These are phyloP conservation scores for Sycophila sp. DNA, from an alignment of 1,140 invertebrate genomes.

Conservation along the genomic window DNA sequence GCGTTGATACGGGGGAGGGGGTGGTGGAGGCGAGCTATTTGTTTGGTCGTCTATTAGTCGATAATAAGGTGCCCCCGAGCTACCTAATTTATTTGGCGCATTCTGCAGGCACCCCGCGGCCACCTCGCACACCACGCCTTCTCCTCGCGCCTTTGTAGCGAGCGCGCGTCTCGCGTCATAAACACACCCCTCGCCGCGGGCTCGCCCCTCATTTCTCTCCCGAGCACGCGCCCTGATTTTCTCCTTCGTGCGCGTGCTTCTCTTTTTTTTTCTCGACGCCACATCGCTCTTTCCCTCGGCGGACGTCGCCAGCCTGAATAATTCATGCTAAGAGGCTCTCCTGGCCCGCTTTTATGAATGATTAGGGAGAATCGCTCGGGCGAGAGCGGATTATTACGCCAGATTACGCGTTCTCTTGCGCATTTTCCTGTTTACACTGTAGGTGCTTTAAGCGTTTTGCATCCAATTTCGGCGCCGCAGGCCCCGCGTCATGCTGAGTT, in stretches of 20 bases:
- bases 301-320: conserved; percentile 18
- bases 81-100: conserved; percentile 27
- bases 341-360: background rate
- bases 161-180: conserved; percentile 27
- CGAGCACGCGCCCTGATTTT: conserved; percentile 33
- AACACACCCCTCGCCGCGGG: conserved; percentile 16
- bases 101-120: conserved; percentile 2
- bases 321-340: background rate
- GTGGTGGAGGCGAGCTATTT: conserved; percentile 17
- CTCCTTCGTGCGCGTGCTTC: too few species aligned
- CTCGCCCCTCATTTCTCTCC: conserved; percentile 29
- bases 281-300: conserved; percentile 6
- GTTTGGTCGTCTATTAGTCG: conserved; percentile 29
- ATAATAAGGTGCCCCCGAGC: conserved; percentile 33
- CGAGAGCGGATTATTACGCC: background rate
- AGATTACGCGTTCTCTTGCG: background rate
- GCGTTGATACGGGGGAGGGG: background rate
- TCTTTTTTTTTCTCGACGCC: conserved; percentile 40
- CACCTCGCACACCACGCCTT: background rate
- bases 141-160: background rate
- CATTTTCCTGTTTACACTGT: background rate
- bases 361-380: background rate
- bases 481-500: too few species aligned
- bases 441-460: too few species aligned
- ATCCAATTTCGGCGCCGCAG: too few species aligned